A percentile compares a stretch with the other conserved stretches of the same genome.
phyloP scores from a whole-genome alignment of 1,140 invertebrate species.

The Hycleus cichorii region DNA sequence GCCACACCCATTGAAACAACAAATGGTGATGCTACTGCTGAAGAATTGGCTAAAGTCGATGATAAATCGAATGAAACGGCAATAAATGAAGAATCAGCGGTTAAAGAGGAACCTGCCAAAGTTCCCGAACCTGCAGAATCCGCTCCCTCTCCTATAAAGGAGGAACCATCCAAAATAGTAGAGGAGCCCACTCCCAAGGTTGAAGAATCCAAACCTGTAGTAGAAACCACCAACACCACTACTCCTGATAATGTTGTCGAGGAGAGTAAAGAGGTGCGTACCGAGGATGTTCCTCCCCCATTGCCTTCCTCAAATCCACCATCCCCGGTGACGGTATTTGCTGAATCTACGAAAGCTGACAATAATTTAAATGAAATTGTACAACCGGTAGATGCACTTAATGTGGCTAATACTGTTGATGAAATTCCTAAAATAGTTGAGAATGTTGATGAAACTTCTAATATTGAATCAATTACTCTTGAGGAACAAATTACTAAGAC shows the following conservation, averaged over 20 bases:
- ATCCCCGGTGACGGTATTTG: constrained; percentile 38
- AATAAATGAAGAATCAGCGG: constrained; percentile 14
- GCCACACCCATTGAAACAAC: background rate
- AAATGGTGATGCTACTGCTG: constrained; percentile 13
- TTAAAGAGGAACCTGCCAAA: constrained; percentile 10
- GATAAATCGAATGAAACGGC: constrained; percentile 17
- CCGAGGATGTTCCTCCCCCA: constrained; percentile 39
- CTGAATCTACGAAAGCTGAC: constrained; percentile 39
- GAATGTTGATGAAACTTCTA: background rate
- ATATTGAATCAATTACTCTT: background rate
- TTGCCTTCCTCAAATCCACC: constrained; percentile 40
- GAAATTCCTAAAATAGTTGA: constrained; percentile 1
- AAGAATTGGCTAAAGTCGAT: constrained; percentile 15
- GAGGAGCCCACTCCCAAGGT: constrained; percentile 17
- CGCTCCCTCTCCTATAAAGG: constrained; percentile 15
- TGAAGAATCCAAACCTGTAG: constrained; percentile 20
- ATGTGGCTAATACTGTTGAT: background rate
- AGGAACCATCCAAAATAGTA: constrained; percentile 11
- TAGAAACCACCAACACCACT: constrained; percentile 15
- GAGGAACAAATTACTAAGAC: background rate
- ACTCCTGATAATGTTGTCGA: constrained; percentile 21
- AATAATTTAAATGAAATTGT: constrained; percentile 12
- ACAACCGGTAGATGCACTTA: constrained; percentile 3
- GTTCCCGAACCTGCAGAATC: constrained; percentile 21
- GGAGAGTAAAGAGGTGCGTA: constrained; percentile 41